Evolutionary conservation across 1,140 invertebrate species (phyloP).

Genomic region (Coelopa frigida): DNA sequence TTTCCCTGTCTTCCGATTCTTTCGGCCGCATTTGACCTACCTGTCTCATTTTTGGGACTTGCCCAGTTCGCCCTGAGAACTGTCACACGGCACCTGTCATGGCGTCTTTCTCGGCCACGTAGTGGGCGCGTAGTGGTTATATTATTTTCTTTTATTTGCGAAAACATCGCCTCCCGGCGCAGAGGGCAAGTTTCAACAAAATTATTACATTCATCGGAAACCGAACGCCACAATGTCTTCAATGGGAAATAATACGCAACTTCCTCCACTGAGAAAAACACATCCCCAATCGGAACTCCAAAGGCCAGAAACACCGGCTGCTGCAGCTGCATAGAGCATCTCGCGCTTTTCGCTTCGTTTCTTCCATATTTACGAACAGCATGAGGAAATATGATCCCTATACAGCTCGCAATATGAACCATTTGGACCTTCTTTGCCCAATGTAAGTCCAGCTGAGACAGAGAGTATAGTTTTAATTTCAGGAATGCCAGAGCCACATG

Average conservation of each 20-base stretch:
- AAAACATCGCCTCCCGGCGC: no score
- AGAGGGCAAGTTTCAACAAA: no score
- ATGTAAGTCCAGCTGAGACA: constrained; percentile 88
- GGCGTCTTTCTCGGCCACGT: no score
- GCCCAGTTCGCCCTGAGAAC: no score
- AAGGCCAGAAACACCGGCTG: constrained; percentile 97
- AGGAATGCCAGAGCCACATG: constrained; percentile 97
- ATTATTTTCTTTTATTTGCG: no score
- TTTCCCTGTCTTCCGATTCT: no score
- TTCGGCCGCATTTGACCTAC: no score
- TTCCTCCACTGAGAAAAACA: constrained; percentile 97
- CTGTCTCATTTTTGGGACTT: no score
- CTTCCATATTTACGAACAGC: constrained; percentile 98
- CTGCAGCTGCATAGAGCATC: constrained; percentile 96
- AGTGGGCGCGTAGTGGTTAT: no score
- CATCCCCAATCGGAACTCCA: constrained; percentile 95
- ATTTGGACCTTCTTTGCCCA: constrained; percentile 99
- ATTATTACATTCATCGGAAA: no score
- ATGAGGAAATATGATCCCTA: constrained; percentile 97
- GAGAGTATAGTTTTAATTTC: constrained; percentile 99
- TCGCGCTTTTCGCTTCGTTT: constrained; percentile 99
- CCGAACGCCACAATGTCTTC: constrained; percentile 98
- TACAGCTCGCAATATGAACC: constrained; percentile 95
- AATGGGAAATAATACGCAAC: constrained; percentile 99
- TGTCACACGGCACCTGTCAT: no score